Percentiles rank a stretch among this genome's conserved stretches.
Conservation (phyloP, 1,140 invertebrate species). For the Diachasma alloeum region DNA sequence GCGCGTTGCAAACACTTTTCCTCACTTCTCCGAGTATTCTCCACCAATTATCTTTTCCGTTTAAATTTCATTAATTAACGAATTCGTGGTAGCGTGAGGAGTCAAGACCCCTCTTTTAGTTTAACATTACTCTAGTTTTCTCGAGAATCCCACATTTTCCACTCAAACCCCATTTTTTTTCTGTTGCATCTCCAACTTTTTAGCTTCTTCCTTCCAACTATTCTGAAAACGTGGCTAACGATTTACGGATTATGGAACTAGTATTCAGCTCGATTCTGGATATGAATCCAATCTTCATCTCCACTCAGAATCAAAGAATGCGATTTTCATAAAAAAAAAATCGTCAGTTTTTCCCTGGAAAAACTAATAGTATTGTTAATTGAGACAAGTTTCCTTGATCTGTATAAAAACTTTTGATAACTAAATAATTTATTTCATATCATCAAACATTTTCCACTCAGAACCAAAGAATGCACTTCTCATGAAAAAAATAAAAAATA, state of each 20-base stretch:
- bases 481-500: background rate
- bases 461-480: background rate
- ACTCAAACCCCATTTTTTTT: background rate
- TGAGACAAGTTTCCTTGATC: too few species aligned
- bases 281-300: background rate
- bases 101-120: slow-evolving; percentile 28
- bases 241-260: slow-evolving; percentile 30
- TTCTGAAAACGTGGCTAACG: background rate
- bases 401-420: too few species aligned
- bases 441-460: background rate
- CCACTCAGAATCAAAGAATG: background rate
- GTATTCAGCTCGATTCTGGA: slow-evolving; percentile 24
- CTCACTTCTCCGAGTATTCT: background rate
- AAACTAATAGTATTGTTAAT: too few species aligned
- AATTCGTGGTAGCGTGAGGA: slow-evolving; percentile 32
- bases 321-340: too few species aligned
- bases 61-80: slow-evolving; percentile 49
- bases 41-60: slow-evolving; percentile 22
- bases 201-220: background rate
- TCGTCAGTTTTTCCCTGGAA: too few species aligned
- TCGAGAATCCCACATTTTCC: slow-evolving; percentile 21
- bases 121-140: slow-evolving; percentile 19
- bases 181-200: slow-evolving; percentile 34
- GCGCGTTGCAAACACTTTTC: background rate
- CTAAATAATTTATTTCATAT: too few species aligned